Conservation (phyloP, 2,113 vertebrate species). For the Nycticorax nycticorax region DNA sequence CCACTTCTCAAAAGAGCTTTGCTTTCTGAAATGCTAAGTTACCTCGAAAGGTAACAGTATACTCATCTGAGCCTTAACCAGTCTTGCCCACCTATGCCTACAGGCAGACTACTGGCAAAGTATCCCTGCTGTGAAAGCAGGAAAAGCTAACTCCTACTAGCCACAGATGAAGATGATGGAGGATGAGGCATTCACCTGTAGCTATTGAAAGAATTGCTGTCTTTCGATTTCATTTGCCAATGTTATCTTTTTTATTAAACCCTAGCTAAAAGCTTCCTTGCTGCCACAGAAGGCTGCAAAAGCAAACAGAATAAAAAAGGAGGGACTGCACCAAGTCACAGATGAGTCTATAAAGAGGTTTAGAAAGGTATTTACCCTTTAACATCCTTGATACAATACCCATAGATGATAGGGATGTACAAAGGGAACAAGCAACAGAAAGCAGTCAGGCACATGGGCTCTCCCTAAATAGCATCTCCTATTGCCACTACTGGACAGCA, state of each 20-base stretch:
- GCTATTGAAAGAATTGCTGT: not conserved
- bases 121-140: not conserved
- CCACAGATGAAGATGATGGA: not conserved
- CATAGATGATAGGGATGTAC: not conserved
- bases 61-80: not conserved
- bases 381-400: not conserved
- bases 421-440: not conserved
- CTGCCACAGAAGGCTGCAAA: not conserved
- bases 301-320: not conserved
- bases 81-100: not conserved
- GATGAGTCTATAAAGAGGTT: not conserved
- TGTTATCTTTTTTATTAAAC: not conserved
- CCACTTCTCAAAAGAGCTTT: not conserved
- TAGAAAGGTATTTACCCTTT: not conserved
- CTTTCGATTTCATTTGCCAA: rapidly evolving
- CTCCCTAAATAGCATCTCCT: not conserved
- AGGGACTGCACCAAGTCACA: not conserved
- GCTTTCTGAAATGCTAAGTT: not conserved
- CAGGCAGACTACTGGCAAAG: not conserved
- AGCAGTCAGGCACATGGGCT: not conserved
- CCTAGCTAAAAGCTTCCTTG: not conserved
- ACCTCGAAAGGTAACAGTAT: not conserved
- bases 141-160: not conserved
- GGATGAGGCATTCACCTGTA: not conserved
- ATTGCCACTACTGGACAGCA: not conserved